Percentiles rank a stretch among this genome's conserved stretches.
Evolutionary conservation across 2,113 vertebrate species (phyloP).

Genomic region (Acanthochromis polyacanthus): DNA sequence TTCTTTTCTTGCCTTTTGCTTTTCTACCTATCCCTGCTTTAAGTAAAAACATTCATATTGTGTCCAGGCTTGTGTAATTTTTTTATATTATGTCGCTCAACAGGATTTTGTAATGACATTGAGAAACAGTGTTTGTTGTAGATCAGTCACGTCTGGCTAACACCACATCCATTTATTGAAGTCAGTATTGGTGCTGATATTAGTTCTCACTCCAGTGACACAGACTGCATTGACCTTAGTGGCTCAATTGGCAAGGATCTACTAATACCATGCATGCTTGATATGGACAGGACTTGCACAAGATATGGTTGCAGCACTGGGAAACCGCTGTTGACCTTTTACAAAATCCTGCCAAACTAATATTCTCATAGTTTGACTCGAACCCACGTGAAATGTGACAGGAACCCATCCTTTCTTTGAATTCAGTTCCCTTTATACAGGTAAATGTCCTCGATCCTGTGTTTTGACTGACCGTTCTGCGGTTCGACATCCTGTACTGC

Average conservation of each 20-base stretch:
- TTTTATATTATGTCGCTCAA: neutral
- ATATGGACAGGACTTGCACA: slow-evolving; percentile 19
- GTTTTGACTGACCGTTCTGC: neutral
- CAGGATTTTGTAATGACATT: neutral
- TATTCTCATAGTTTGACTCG: neutral
- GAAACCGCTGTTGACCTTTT: slow-evolving; percentile 12
- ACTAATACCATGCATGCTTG: slow-evolving; percentile 7
- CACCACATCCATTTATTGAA: slow-evolving; percentile 10
- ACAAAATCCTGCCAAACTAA: neutral
- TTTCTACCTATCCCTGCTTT: too few relatives aligned
- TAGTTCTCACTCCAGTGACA: neutral
- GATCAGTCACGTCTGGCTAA: slow-evolving; percentile 13
- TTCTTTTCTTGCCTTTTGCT: too few relatives aligned
- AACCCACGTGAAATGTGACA: neutral
- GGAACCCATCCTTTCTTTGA: neutral
- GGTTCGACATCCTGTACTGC: neutral
- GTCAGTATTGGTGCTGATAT: neutral
- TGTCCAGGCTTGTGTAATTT: neutral
- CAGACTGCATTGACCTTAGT: slow-evolving; percentile 21
- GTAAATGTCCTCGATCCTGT: neutral
- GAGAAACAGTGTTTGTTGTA: slow-evolving; percentile 1
- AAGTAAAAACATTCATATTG: too few relatives aligned
- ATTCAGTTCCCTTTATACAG: neutral
- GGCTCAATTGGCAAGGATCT: slow-evolving; percentile 10
- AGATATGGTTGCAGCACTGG: neutral